Conservation (phyloP, 2,888 invertebrate genomes). For the Dioctria rufipes region DNA sequence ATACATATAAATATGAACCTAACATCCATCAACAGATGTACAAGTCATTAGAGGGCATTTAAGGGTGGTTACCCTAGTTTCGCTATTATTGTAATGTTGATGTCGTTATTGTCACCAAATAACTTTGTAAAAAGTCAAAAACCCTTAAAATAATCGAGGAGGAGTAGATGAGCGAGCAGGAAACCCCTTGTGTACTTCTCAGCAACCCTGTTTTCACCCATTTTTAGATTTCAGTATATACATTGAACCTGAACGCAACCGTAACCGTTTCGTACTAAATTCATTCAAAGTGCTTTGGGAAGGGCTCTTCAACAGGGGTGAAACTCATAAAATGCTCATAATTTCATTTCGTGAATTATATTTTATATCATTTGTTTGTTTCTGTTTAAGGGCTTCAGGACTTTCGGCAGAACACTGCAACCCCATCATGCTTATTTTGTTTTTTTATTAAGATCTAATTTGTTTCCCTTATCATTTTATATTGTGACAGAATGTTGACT, state of each 20-base stretch:
- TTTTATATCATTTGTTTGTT: slow-evolving; percentile 48
- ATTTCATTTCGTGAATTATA: slow-evolving; percentile 51
- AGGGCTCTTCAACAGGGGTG: slow-evolving; percentile 26
- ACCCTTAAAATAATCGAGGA: slow-evolving; percentile 46
- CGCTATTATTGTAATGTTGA: slow-evolving; percentile 50
- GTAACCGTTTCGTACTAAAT: background rate
- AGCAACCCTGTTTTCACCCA: slow-evolving; percentile 4
- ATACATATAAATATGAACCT: slow-evolving; percentile 27
- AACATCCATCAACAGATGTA: slow-evolving; percentile 68
- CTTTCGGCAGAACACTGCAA: background rate
- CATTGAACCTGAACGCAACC: background rate
- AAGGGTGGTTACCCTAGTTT: slow-evolving; percentile 63
- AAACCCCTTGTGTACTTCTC: background rate
- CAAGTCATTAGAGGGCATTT: slow-evolving; percentile 71
- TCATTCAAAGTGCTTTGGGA: background rate
- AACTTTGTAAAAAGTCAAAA: slow-evolving; percentile 52
- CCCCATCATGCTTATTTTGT: background rate
- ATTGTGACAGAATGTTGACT: slow-evolving; percentile 15
- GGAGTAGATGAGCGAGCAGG: slow-evolving; percentile 12
- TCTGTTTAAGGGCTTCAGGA: slow-evolving; percentile 16
- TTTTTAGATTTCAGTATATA: background rate
- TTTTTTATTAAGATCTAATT: slow-evolving; percentile 42
- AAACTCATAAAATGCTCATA: slow-evolving; percentile 52
- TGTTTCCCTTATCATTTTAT: slow-evolving; percentile 1
- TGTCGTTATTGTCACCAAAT: slow-evolving; percentile 52